Percentiles rank a stretch among this genome's conserved stretches.
phyloP scores from a whole-genome alignment of 2,888 invertebrate genomes.

The Bombylius discolor region DNA sequence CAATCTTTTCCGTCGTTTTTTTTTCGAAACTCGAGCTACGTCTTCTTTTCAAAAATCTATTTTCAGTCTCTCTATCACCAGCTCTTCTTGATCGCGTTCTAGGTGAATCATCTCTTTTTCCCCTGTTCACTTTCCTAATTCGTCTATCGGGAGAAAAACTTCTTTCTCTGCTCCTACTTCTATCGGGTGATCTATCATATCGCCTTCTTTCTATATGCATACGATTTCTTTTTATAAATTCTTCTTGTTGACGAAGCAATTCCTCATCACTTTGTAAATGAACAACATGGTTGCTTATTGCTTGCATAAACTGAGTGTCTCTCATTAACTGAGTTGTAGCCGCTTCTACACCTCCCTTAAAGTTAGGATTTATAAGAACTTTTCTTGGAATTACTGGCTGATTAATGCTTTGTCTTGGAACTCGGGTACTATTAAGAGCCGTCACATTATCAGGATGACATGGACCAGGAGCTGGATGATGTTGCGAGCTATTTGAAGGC shows the following conservation, averaged over 20 bases:
- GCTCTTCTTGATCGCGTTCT: conserved; percentile 14
- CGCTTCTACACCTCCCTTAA: conserved; percentile 37
- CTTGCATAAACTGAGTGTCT: conserved; percentile 35
- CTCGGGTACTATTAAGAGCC: conserved; percentile 23
- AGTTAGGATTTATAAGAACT: conserved; percentile 36
- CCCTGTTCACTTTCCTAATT: conserved; percentile 14
- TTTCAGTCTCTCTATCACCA: conserved; percentile 18
- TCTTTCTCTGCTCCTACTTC: conserved; percentile 28
- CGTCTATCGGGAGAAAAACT: conserved; percentile 31
- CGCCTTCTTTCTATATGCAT: conserved; percentile 36
- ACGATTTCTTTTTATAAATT: conserved; percentile 36
- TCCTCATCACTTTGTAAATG: conserved; percentile 32
- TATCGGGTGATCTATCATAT: conserved; percentile 27
- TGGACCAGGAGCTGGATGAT: neutral
- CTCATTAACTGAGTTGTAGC: conserved; percentile 36
- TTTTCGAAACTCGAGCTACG: conserved; percentile 21
- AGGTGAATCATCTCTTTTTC: conserved; percentile 11
- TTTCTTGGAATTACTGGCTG: conserved; percentile 22
- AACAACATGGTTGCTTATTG: conserved; percentile 25
- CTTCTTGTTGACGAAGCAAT: conserved; percentile 34
- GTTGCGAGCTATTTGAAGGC: conserved; percentile 3
- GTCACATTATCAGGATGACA: conserved; percentile 9
- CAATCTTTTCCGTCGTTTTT: conserved; percentile 19
- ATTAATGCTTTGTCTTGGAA: conserved; percentile 18
- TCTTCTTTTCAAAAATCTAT: conserved; percentile 23